These are phyloP conservation scores for Electrona antarctica DNA, from an alignment of 2,113 vertebrate genomes.

Conservation along the genomic window DNA sequence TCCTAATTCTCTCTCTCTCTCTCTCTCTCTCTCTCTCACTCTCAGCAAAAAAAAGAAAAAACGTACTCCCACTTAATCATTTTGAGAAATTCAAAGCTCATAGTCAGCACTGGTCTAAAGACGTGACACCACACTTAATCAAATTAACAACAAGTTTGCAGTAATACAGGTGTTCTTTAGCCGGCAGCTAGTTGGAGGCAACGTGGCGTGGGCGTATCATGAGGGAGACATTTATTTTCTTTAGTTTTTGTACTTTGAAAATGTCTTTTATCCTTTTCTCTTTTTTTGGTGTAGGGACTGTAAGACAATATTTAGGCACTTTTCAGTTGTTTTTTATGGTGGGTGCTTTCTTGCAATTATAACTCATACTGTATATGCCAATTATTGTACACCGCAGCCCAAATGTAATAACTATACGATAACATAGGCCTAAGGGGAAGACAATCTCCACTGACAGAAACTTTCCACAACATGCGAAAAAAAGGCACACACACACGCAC, in stretches of 20 bases:
- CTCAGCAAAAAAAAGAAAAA: conserved; percentile 7
- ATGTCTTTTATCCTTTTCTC: conserved; percentile 16
- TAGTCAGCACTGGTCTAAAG: not conserved
- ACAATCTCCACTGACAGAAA: conserved; percentile 23
- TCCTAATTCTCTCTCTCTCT: conserved; percentile 17
- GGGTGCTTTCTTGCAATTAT: conserved; percentile 34
- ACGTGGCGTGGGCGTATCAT: conserved; percentile 6
- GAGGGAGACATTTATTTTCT: not conserved
- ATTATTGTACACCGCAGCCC: conserved; percentile 35
- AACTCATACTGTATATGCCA: conserved; percentile 38
- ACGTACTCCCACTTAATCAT: conserved; percentile 1
- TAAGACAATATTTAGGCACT: conserved; percentile 16
- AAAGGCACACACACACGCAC: no score
- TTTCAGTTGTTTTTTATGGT: conserved; percentile 14
- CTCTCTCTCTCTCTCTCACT: not conserved
- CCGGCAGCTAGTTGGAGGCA: conserved; percentile 31
- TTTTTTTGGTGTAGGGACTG: not conserved
- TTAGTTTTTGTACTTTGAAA: not conserved
- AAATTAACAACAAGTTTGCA: conserved; percentile 15
- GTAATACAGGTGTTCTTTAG: conserved; percentile 34
- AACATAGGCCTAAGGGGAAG: conserved; percentile 28
- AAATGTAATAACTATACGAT: conserved; percentile 22
- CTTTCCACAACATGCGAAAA: conserved; percentile 3
- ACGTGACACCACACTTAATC: conserved; percentile 8
- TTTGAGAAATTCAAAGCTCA: not conserved